These are phyloP conservation scores for Colaptes auratus DNA, from an alignment of 2,113 vertebrate species.

Conservation along the genomic window DNA sequence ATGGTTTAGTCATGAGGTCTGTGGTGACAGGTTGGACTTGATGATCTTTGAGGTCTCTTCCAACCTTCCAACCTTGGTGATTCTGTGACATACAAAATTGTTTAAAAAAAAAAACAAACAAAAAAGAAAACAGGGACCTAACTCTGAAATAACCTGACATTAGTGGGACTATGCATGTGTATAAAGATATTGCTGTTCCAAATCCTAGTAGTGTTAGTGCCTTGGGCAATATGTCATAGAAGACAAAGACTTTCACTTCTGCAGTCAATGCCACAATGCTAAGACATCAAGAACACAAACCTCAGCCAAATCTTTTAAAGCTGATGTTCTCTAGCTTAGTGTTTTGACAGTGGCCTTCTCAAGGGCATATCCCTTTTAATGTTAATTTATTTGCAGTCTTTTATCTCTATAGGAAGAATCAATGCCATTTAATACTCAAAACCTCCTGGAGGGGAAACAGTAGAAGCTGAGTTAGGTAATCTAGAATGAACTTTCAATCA, in stretches of 20 bases:
- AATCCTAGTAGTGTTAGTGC: background rate
- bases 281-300: conserved; percentile 39
- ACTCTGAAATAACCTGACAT: conserved; percentile 5
- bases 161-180: background rate
- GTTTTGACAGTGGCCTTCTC: conserved; percentile 50
- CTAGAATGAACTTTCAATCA: conserved; percentile 28
- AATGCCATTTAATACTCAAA: background rate
- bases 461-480: background rate
- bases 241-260: conserved; percentile 33
- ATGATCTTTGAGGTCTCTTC: too few relatives aligned
- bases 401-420: conserved; percentile 57
- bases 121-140: background rate
- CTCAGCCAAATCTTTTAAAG: conserved; percentile 35
- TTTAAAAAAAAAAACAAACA: background rate
- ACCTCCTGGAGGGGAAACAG: conserved; percentile 22
- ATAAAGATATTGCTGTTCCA: background rate
- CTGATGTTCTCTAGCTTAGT: conserved; percentile 2
- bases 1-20: too few relatives aligned
- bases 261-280: background rate
- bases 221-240: background rate
- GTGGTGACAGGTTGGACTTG: too few relatives aligned
- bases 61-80: too few relatives aligned
- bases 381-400: conserved; percentile 49
- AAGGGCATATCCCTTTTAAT: conserved; percentile 39
- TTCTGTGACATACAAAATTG: background rate